A percentile compares a stretch with the other conserved stretches of the same genome.
These are phyloP conservation scores for Ginglymostoma cirratum DNA, from an alignment of 2,113 vertebrate genomes.

Conservation along the genomic window DNA sequence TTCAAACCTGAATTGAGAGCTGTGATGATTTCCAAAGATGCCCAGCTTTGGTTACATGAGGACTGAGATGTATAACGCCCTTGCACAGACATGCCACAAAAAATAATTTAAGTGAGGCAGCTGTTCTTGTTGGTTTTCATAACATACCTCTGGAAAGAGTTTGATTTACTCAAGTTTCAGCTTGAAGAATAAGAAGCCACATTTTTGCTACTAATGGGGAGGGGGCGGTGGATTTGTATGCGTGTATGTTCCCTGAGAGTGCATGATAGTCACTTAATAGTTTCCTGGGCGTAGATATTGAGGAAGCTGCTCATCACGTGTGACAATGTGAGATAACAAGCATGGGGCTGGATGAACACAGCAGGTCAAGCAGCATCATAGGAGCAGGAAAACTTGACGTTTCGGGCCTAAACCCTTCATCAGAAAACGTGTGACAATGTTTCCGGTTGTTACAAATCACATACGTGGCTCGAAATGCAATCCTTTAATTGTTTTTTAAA, in stretches of 20 bases:
- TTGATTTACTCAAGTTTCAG: background rate
- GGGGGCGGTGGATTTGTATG: too few relatives aligned
- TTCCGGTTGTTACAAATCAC: background rate
- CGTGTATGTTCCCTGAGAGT: background rate
- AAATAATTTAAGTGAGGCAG: background rate
- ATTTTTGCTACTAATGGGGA: background rate
- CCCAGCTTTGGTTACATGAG: background rate
- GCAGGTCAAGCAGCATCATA: too few relatives aligned
- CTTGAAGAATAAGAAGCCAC: background rate
- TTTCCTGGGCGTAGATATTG: background rate
- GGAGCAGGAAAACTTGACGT: too few relatives aligned
- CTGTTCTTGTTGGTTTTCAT: background rate
- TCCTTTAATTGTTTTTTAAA: background rate
- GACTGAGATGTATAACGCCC: background rate
- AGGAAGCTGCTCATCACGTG: background rate
- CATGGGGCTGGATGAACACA: too few relatives aligned
- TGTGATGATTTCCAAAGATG: background rate
- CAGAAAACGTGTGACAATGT: background rate
- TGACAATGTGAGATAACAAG: too few relatives aligned
- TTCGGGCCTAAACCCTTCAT: too few relatives aligned
- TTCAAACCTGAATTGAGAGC: background rate
- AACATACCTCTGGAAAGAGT: background rate
- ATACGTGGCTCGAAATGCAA: background rate
- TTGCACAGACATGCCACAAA: background rate
- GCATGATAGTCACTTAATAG: background rate